A percentile compares a stretch with the other conserved stretches of the same genome.
Conservation (phyloP, 1,140 invertebrate species). For the Drosophila prosaltans region DNA sequence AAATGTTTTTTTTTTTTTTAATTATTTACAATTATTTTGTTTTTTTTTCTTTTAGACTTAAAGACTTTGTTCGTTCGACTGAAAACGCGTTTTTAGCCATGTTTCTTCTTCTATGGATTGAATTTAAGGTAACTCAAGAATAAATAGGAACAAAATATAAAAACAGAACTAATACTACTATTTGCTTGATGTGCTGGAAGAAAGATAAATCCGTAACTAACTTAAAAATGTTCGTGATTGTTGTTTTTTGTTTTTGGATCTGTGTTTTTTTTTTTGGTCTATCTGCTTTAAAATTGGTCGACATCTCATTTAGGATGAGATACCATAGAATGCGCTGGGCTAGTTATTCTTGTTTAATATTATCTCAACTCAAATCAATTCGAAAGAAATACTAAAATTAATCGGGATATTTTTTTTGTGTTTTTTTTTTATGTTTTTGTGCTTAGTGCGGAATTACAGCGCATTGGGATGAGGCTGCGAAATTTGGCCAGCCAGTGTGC, state of each 20-base stretch:
- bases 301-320: too few relatives aligned
- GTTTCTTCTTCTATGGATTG: slow-evolving; percentile 57
- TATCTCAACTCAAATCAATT: slow-evolving; percentile 56
- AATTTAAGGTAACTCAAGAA: slow-evolving; percentile 72
- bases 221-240: not conserved
- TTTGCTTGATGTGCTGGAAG: slow-evolving; percentile 69
- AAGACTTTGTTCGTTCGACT: slow-evolving; percentile 70
- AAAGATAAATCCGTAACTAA: slow-evolving; percentile 45
- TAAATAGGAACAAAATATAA: slow-evolving; percentile 79
- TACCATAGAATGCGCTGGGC: slow-evolving; percentile 22
- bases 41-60: slow-evolving; percentile 63
- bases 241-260: slow-evolving; percentile 47
- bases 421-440: not conserved
- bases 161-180: slow-evolving; percentile 76
- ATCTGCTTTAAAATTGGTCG: slow-evolving; percentile 28
- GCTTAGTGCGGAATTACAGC: slow-evolving; percentile 58
- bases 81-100: slow-evolving; percentile 73
- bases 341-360: slow-evolving; percentile 44
- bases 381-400: slow-evolving; percentile 54
- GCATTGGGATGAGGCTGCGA: slow-evolving; percentile 69
- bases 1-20: slow-evolving; percentile 60
- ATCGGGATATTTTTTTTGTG: slow-evolving; percentile 41
- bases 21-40: slow-evolving; percentile 76
- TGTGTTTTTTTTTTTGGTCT: slow-evolving; percentile 72
- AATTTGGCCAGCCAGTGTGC: slow-evolving; percentile 90